Percentiles rank a stretch among this genome's conserved stretches.
phyloP scores from a whole-genome alignment of 23 tunicate species.

The Oikopleura dioica region DNA sequence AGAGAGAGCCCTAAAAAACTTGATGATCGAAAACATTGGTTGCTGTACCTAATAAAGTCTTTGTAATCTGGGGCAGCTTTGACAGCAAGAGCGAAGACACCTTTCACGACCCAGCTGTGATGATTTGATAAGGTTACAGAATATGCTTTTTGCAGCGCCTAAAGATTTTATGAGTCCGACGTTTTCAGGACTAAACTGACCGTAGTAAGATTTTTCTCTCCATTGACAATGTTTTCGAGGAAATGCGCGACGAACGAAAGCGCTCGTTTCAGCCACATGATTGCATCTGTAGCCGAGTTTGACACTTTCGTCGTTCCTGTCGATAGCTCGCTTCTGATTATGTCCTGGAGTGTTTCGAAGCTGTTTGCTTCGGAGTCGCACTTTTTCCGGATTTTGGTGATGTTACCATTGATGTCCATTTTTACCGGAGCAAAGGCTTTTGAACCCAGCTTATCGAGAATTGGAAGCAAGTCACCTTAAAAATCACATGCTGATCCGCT shows the following conservation, averaged over 20 bases:
- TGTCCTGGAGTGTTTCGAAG: conserved; percentile 40
- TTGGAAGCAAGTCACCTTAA: conserved; percentile 41
- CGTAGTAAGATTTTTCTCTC: conserved; percentile 45
- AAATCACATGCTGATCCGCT: too few relatives aligned
- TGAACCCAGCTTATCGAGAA: conserved; percentile 70
- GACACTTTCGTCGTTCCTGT: conserved; percentile 42
- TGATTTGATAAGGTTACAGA: conserved; percentile 33
- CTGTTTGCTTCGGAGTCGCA: conserved; percentile 22
- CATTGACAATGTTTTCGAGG: conserved; percentile 34
- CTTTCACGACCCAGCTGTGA: conserved; percentile 84
- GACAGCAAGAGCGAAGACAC: conserved; percentile 87
- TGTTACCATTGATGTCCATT: conserved; percentile 72
- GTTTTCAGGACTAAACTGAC: not conserved
- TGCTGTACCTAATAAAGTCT: conserved; percentile 40
- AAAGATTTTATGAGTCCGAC: not conserved
- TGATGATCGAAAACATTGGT: too few relatives aligned
- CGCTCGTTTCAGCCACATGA: conserved; percentile 89
- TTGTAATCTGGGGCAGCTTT: conserved; percentile 68
- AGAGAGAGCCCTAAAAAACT: not conserved
- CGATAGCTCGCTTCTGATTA: conserved; percentile 35
- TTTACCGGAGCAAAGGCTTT: conserved; percentile 92
- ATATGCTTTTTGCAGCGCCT: conserved; percentile 33
- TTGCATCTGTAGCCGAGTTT: conserved; percentile 93
- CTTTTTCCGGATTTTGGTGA: conserved; percentile 54
- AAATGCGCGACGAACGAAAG: conserved; percentile 52